Base-by-base conservation (phyloP, 2,888 invertebrate species). In the Diarsia mendica region DNA sequence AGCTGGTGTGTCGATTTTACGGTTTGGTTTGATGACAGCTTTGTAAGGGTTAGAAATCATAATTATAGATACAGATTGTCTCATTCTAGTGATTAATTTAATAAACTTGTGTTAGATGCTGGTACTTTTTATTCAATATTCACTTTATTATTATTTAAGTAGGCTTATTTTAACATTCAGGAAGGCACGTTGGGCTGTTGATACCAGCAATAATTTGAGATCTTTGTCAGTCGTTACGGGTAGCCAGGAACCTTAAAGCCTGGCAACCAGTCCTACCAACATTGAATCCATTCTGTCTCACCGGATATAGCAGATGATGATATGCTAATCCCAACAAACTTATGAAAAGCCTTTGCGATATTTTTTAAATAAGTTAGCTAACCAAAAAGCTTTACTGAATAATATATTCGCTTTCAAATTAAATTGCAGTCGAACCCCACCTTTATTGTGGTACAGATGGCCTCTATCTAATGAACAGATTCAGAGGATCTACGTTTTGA, bases 381-480 rank as follows among this genome's bases (percentile, higher is more conserved):
- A 28, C 9, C 49, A n/a, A 55, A 23, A 55, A 3, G 11, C 13
- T 23, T 28, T 23, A n/a, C 0, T 6, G 6, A 46, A 13, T 60
- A 61, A 18, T 60, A 33, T 51, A 18, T 58, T 18, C 9, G 9
- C 3, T 63, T 44, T 2, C 49, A 10, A 39, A 67, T 65, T 55
- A 70, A 66, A 51, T 55, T 53, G 8, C 66, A 78, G 58, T 58
- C 9, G 48, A 53, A 63, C 65, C 49, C 20, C 33, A 74, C 64
- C 67, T 48, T 55, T 28, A 39, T 64, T 33, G 28, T 33, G 49
- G 55, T 75, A 75, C 73, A 80, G 67, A 67, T 65, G 64, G 44
- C 20, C 23, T 72, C 72, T 60, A 69, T 73, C 49, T 79, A 67
- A 79, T 72, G 48, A 82, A 80, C 70, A 75, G 82, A 80, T 81